phyloP scores from a whole-genome alignment of 2,888 invertebrate genomes.

The Acleris literana region DNA sequence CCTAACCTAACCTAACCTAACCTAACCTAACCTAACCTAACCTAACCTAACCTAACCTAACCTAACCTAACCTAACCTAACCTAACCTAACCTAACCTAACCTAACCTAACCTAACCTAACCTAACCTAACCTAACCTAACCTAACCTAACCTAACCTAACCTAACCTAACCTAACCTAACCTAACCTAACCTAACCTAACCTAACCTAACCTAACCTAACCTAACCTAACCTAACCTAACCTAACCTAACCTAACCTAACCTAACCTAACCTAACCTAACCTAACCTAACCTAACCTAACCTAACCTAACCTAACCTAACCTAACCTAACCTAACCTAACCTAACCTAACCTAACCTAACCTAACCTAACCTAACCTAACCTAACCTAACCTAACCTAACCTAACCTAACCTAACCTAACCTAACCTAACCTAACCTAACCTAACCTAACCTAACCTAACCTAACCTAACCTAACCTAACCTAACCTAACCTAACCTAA shows the following conservation, averaged over 20 bases:
- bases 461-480: constrained; percentile 39
- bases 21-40: constrained; percentile 12
- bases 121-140: constrained; percentile 11
- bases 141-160: constrained; percentile 21
- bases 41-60: constrained; percentile 18
- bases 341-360: constrained; percentile 29
- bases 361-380: constrained; percentile 26
- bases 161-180: constrained; percentile 27
- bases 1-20: constrained; percentile 13
- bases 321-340: constrained; percentile 29
- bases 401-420: constrained; percentile 35
- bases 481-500: constrained; percentile 39
- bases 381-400: constrained; percentile 30
- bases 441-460: constrained; percentile 40
- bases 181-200: constrained; percentile 28
- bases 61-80: constrained; percentile 19
- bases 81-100: background rate
- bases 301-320: constrained; percentile 29
- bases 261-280: constrained; percentile 29
- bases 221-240: constrained; percentile 25
- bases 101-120: constrained; percentile 10
- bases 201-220: constrained; percentile 23
- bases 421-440: constrained; percentile 41
- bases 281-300: constrained; percentile 29
- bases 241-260: constrained; percentile 9